Percentiles rank a stretch among this genome's conserved stretches.
Conservation (phyloP, 1,140 invertebrate genomes). For the Aphidius gifuensis region DNA sequence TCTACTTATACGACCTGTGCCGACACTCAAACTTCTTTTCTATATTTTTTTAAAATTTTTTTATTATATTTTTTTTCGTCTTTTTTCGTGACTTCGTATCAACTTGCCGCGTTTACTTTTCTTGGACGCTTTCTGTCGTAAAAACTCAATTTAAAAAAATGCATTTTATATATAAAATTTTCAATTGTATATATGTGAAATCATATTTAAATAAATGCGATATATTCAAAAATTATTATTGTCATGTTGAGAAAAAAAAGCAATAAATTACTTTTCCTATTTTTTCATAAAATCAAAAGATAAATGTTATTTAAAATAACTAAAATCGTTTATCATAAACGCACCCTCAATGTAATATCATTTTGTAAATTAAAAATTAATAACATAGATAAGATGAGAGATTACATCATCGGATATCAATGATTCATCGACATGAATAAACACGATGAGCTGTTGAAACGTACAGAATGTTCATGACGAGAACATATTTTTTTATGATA, state of each 20-base stretch:
- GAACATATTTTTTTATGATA: no score
- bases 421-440: no score
- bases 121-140: conserved; percentile 10
- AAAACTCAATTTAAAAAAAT: conserved; percentile 14
- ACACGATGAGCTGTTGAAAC: no score
- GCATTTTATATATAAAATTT: neutral
- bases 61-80: conserved; percentile 1
- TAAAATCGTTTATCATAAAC: neutral
- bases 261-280: no score
- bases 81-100: conserved; percentile 5
- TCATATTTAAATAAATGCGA: conserved; percentile 4
- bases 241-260: neutral
- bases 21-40: conserved; percentile 17
- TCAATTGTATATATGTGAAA: neutral
- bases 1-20: conserved; percentile 37
- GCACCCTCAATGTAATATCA: conserved; percentile 1
- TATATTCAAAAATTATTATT: neutral
- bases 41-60: conserved; percentile 2
- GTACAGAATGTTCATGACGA: no score
- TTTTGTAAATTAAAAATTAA: conserved; percentile 17
- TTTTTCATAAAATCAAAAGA: no score
- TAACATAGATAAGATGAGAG: conserved; percentile 14
- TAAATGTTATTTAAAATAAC: no score
- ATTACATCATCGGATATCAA: neutral
- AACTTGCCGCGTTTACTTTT: conserved; percentile 7